These are phyloP conservation scores for Nannoperca obscura DNA, from an alignment of 2,797 vertebrate genomes.

Conservation along the genomic window DNA sequence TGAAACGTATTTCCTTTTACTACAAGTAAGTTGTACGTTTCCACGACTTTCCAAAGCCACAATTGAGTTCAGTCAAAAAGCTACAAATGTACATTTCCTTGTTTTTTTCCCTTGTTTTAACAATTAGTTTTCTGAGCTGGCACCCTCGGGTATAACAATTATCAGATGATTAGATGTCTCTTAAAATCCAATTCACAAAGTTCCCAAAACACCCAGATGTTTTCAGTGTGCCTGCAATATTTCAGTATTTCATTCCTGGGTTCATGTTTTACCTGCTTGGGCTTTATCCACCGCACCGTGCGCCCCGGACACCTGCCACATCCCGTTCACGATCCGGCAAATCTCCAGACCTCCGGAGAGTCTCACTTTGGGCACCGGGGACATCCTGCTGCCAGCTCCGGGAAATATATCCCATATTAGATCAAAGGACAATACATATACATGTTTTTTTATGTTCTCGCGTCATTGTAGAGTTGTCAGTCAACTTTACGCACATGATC, in stretches of 20 bases:
- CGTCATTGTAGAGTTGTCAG: neutral
- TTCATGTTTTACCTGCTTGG: slow-evolving; percentile 51
- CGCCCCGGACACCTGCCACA: slow-evolving; percentile 76
- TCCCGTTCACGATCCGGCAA: slow-evolving; percentile 70
- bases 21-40: neutral
- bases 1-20: neutral
- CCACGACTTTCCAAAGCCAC: neutral
- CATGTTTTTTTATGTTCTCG: no score
- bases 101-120: neutral
- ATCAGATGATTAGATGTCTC: neutral
- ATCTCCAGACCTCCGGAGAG: slow-evolving; percentile 72
- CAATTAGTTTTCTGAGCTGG: neutral
- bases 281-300: slow-evolving; percentile 59
- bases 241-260: fast-evolving
- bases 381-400: slow-evolving; percentile 38
- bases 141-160: neutral
- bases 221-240: no score
- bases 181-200: neutral
- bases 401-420: fast-evolving
- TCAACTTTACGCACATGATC: no score
- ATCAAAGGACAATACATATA: neutral
- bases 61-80: neutral
- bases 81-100: neutral
- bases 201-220: neutral
- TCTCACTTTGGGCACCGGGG: slow-evolving; percentile 60